Evolutionary conservation across 1,140 invertebrate species (phyloP).

Genomic region (Olivierus martensii): DNA sequence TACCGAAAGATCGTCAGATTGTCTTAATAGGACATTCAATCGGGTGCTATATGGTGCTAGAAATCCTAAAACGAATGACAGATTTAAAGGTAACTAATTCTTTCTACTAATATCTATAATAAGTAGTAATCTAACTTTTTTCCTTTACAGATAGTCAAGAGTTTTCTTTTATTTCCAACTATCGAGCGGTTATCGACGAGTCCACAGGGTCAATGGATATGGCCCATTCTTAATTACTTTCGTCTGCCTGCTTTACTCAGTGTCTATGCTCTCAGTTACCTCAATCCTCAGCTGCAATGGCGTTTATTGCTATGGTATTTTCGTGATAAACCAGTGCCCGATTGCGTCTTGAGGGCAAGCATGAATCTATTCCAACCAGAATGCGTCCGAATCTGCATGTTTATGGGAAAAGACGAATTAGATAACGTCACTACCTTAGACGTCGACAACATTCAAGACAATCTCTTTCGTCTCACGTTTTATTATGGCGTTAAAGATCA

Average conservation of each 20-base stretch:
- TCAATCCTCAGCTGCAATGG: slow-evolving; percentile 35
- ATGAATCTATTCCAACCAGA: slow-evolving; percentile 27
- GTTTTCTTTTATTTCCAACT: slow-evolving; percentile 62
- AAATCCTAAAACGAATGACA: slow-evolving; percentile 43
- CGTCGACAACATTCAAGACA: slow-evolving; percentile 24
- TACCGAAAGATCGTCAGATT: slow-evolving; percentile 49
- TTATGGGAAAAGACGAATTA: slow-evolving; percentile 34
- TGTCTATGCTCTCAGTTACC: slow-evolving; percentile 40
- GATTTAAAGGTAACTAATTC: slow-evolving; percentile 12
- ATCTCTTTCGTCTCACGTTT: slow-evolving; percentile 42
- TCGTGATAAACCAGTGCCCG: slow-evolving; percentile 19
- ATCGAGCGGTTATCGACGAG: slow-evolving; percentile 59
- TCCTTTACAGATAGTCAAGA: slow-evolving; percentile 20
- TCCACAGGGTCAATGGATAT: slow-evolving; percentile 48
- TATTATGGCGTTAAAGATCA: slow-evolving; percentile 59
- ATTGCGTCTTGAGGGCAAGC: slow-evolving; percentile 26
- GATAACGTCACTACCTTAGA: slow-evolving; percentile 30
- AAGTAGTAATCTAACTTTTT: background rate
- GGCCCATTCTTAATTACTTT: slow-evolving; percentile 38
- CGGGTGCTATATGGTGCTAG: slow-evolving; percentile 60
- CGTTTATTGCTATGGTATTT: slow-evolving; percentile 26
- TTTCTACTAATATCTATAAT: background rate
- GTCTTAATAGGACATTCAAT: slow-evolving; percentile 73
- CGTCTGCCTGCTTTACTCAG: slow-evolving; percentile 40
- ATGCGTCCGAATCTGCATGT: slow-evolving; percentile 33